Base-by-base conservation (phyloP, 2,113 vertebrate genomes). In the Lethenteron camtschaticum region DNA sequence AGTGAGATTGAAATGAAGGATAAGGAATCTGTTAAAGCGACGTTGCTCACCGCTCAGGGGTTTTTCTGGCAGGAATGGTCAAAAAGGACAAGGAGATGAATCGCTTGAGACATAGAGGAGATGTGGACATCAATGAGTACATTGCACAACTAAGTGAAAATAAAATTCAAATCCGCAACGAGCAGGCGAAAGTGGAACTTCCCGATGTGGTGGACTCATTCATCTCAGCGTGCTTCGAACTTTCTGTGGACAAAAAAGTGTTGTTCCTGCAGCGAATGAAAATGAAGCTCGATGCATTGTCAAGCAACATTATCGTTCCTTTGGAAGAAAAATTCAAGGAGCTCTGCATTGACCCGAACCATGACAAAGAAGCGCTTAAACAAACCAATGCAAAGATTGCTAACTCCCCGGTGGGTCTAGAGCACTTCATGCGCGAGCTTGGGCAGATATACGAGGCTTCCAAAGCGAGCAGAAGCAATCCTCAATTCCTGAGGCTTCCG, bases 391-490 rank as follows among this genome's bases (percentile, higher is more conserved):
- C 76, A 12, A 58, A 73, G 1, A 73, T 82, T 12, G 77, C 79
- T 58, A 77, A 75, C 12, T 79, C 79, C 72, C 81, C 82, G 68
- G 74, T 87, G 68, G 82, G 85, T 2, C 77, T 74, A 55, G 82
- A 85, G n/a, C 83, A 86, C 75, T 86, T 85, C 68, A 75, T 87
- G 56, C 76, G 82, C 63, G 85, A 87, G 75, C 79, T 86, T 77
- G 83, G 81, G 4, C 85, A 86, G 72, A 76, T 84, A n/a, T 87
- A 84, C 3, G 84, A 86, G 75, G 81, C 83, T 0, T 41, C 41
- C 55, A 75, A 72, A 55, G 68, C 75, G 57, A 71, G 9, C 73
- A 76, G n/a, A 78, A 75, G 0, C 75, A 66, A n/a, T 16, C n/a
- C n/a, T 16, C 41, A 41, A 41, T 41, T 41, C 41, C 41, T 41